Evolutionary conservation across 2,113 vertebrate genomes (phyloP).

Genomic region (Datnioides undecimradiatus): DNA sequence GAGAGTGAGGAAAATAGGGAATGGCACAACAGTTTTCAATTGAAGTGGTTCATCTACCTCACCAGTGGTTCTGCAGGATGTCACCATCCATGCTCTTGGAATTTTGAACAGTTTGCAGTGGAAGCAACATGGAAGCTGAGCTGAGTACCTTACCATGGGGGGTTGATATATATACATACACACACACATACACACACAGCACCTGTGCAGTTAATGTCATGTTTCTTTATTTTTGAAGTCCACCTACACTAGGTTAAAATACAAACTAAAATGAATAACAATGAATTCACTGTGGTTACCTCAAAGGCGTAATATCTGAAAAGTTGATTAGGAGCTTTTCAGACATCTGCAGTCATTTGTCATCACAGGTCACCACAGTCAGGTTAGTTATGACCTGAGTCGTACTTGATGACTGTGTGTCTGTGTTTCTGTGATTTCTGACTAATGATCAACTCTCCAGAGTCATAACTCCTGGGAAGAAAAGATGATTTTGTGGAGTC

Average conservation of each 20-base stretch:
- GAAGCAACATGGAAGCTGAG: not conserved
- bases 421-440: slow-evolving; percentile 72
- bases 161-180: too few relatives aligned
- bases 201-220: too few relatives aligned
- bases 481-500: slow-evolving; percentile 74
- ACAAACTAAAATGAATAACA: not conserved
- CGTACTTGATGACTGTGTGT: slow-evolving; percentile 49
- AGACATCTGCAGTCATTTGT: slow-evolving; percentile 23
- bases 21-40: not conserved
- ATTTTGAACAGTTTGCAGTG: slow-evolving; percentile 1
- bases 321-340: slow-evolving; percentile 20
- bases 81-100: not conserved
- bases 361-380: slow-evolving; percentile 26
- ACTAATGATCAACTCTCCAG: slow-evolving; percentile 77
- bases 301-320: slow-evolving; percentile 1
- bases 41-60: not conserved
- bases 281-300: not conserved
- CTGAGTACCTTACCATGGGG: not conserved
- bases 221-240: not conserved
- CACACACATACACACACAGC: too few relatives aligned
- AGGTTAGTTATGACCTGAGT: slow-evolving; percentile 49
- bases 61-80: not conserved
- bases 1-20: not conserved
- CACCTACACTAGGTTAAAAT: not conserved
- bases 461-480: slow-evolving; percentile 79